These are phyloP conservation scores for Steinernema hermaphroditum DNA, from an alignment of 2,888 invertebrate genomes.

Conservation along the genomic window DNA sequence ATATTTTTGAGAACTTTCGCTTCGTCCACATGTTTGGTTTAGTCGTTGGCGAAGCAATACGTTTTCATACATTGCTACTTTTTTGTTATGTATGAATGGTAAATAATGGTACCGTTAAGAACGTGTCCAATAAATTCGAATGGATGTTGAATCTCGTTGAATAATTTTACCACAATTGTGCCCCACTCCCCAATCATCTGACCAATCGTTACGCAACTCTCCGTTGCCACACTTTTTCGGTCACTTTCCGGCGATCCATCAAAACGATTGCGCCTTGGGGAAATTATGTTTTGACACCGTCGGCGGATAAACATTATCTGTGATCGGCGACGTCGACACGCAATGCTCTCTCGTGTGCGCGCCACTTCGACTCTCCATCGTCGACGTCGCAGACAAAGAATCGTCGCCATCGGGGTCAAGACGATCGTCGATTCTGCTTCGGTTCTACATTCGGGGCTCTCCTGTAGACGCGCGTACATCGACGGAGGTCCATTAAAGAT, in stretches of 20 bases:
- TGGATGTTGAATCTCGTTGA: no score
- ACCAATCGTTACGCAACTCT: not conserved
- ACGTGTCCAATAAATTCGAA: no score
- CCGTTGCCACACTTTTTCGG: not conserved
- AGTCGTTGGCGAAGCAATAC: no score
- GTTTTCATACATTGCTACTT: no score
- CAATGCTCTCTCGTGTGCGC: not conserved
- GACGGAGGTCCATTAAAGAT: not conserved
- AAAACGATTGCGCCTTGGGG: conserved; percentile 1
- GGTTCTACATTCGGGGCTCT: not conserved
- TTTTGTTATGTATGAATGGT: no score
- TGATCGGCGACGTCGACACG: not conserved
- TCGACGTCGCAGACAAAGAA: conserved; percentile 5
- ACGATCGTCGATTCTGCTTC: not conserved
- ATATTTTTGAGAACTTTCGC: no score
- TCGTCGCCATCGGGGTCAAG: conserved; percentile 11
- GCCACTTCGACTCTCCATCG: not conserved
- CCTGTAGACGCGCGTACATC: not conserved
- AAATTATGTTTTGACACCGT: conserved; percentile 19
- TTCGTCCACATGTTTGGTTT: no score
- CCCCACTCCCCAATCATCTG: no score
- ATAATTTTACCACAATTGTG: no score
- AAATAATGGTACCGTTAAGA: no score
- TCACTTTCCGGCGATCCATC: not conserved
- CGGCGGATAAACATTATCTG: conserved; percentile 14